Percentiles rank a stretch among this genome's conserved stretches.
These are phyloP conservation scores for Caretta caretta DNA, from an alignment of 2,113 vertebrate genomes.

Conservation along the genomic window DNA sequence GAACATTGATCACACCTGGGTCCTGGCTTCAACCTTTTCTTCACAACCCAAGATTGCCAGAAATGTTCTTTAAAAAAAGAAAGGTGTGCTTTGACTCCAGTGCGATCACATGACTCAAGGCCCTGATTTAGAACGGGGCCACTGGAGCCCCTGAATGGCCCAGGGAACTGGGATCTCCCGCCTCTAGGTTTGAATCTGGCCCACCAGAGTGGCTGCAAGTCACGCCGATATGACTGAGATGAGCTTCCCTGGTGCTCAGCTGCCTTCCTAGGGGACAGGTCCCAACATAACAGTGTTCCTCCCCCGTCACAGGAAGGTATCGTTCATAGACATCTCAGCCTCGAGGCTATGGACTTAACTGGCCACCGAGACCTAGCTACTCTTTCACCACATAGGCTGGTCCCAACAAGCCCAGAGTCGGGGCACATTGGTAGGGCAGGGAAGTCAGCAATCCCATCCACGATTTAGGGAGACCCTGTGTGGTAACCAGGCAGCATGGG, in stretches of 20 bases:
- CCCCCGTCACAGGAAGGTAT: background rate
- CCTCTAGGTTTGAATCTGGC: no score
- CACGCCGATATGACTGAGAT: background rate
- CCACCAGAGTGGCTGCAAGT: background rate
- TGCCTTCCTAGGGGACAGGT: background rate
- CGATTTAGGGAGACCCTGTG: background rate
- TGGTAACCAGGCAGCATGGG: background rate
- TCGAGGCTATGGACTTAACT: background rate
- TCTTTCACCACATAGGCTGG: background rate
- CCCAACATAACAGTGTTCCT: no score
- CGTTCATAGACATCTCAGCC: background rate
- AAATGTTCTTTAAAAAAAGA: no score
- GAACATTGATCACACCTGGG: fast-evolving
- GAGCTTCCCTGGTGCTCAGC: background rate
- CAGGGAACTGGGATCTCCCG: no score
- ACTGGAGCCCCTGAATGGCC: no score
- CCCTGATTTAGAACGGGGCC: no score
- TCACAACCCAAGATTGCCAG: no score
- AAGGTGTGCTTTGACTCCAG: no score
- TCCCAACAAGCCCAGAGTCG: background rate
- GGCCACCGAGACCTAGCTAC: background rate
- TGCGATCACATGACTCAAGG: no score
- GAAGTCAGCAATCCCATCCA: background rate
- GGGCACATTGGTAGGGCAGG: background rate
- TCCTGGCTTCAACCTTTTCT: background rate